These are phyloP conservation scores for Porites lobata DNA, from an alignment of 92 coral and sea anemone species.

Conservation along the genomic window DNA sequence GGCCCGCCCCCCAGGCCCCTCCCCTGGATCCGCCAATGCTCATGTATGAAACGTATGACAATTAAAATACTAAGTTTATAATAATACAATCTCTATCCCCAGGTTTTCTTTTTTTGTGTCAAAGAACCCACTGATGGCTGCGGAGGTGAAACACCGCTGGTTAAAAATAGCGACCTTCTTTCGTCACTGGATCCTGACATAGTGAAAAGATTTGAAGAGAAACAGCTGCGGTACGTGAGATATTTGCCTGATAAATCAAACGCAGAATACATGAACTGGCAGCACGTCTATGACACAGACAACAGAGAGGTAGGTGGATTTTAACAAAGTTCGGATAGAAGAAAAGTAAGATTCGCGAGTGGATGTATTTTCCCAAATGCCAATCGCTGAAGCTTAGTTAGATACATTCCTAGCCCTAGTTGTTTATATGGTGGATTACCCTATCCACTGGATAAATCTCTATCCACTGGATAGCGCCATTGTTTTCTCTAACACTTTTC, in stretches of 20 bases:
- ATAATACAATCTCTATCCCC: not conserved
- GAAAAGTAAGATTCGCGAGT: not conserved
- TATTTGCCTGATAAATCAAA: constrained; percentile 48
- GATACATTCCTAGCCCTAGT: too few relatives aligned
- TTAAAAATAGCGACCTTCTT: constrained; percentile 58
- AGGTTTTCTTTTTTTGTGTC: constrained; percentile 59
- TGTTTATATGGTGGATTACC: too few relatives aligned
- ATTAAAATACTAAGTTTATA: too few relatives aligned
- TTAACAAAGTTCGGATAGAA: too few relatives aligned
- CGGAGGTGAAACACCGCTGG: constrained; percentile 77
- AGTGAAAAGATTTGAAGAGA: constrained; percentile 47
- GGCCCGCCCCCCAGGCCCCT: too few relatives aligned
- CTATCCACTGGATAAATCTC: too few relatives aligned
- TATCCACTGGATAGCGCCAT: too few relatives aligned
- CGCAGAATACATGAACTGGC: constrained; percentile 41
- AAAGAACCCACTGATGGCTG: constrained; percentile 46
- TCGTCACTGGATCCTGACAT: constrained; percentile 53
- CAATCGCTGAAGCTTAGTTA: not conserved
- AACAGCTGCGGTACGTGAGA: constrained; percentile 46
- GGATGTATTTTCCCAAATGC: not conserved
- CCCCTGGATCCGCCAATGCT: too few relatives aligned
- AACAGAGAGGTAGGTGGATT: not conserved
- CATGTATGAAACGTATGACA: too few relatives aligned
- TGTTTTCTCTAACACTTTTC: too few relatives aligned
- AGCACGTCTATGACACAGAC: constrained; percentile 19